A percentile compares a stretch with the other conserved stretches of the same genome.
These are phyloP conservation scores for Agonopterix alstromeriana DNA, from an alignment of 2,888 invertebrate genomes.

Conservation along the genomic window DNA sequence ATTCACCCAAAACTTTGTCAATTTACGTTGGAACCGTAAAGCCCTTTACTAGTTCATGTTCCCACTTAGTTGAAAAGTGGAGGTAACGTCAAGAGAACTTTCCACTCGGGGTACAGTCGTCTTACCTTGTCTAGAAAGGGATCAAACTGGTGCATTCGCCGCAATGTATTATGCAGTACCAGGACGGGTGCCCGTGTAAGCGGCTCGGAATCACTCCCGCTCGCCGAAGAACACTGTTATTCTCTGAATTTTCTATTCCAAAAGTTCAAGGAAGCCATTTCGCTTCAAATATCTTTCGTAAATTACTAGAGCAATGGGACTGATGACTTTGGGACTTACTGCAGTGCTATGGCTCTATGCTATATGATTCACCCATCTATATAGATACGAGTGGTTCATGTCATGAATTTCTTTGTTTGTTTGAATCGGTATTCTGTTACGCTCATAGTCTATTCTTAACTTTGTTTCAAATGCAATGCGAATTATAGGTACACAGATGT, in stretches of 20 bases:
- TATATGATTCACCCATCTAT: no score
- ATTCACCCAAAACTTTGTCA: constrained; percentile 66
- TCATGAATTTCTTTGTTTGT: no score
- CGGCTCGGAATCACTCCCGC: constrained; percentile 63
- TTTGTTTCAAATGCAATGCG: no score
- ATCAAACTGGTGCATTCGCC: constrained; percentile 74
- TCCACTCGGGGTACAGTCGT: constrained; percentile 52
- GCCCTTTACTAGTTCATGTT: constrained; percentile 59
- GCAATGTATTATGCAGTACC: constrained; percentile 74
- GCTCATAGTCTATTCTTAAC: no score
- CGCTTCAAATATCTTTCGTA: constrained; percentile 46
- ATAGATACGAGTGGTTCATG: no score
- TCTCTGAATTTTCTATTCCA: constrained; percentile 55
- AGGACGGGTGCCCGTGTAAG: constrained; percentile 55
- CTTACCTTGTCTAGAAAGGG: constrained; percentile 73
- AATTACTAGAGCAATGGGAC: constrained; percentile 45
- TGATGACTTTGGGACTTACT: constrained; percentile 41
- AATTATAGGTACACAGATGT: no score
- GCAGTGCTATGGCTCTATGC: constrained; percentile 16
- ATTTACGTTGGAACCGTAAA: constrained; percentile 63
- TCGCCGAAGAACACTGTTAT: constrained; percentile 48
- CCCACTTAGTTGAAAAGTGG: constrained; percentile 60
- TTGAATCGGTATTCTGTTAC: no score
- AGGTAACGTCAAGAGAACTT: constrained; percentile 66
- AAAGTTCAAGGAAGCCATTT: constrained; percentile 51